These are phyloP conservation scores for Neodontobutis hainanensis DNA, from an alignment of 2,113 vertebrate genomes.

Conservation along the genomic window DNA sequence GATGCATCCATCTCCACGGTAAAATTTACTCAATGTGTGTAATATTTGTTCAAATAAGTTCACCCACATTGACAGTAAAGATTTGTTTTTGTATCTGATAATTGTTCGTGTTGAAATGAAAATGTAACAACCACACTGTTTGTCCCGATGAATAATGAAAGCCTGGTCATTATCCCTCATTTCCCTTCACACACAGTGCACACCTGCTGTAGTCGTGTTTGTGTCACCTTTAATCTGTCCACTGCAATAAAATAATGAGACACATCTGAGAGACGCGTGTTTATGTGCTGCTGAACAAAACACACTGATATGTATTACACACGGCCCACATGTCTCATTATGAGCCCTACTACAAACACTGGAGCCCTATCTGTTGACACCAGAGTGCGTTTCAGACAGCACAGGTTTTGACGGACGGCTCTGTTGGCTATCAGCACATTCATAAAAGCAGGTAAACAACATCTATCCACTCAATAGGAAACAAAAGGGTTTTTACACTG, in stretches of 20 bases:
- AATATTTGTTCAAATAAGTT: too few species aligned
- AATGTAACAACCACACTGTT: neutral
- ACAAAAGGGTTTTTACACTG: conserved; percentile 1
- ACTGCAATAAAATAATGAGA: conserved; percentile 3
- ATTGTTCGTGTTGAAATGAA: neutral
- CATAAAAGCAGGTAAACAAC: neutral
- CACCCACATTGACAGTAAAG: too few species aligned
- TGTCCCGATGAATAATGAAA: neutral
- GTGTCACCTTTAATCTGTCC: conserved; percentile 1
- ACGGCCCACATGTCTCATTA: neutral
- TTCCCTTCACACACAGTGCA: neutral
- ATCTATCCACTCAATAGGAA: neutral
- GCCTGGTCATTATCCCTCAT: neutral
- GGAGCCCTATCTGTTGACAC: neutral
- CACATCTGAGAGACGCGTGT: neutral
- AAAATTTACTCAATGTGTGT: too few species aligned
- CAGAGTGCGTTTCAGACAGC: neutral
- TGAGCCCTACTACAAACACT: neutral
- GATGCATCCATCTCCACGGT: too few species aligned
- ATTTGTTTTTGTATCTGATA: neutral
- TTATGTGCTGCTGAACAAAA: too few species aligned
- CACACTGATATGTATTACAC: neutral
- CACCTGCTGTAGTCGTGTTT: neutral
- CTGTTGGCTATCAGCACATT: too few species aligned
- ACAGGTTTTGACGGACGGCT: too few species aligned